Base-by-base conservation (phyloP, 2,888 invertebrate genomes). In the Cantharis flavilabris region DNA sequence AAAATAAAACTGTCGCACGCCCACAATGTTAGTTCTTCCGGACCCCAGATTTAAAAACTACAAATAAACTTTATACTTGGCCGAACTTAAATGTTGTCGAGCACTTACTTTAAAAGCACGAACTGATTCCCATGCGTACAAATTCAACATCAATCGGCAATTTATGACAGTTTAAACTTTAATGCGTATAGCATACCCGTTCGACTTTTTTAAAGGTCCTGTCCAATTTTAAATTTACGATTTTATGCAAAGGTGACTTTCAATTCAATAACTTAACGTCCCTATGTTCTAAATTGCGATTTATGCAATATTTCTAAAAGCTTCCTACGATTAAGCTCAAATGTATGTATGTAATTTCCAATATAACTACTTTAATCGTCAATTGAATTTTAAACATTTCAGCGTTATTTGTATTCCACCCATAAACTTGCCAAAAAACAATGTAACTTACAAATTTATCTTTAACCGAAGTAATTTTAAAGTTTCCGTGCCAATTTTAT, bases 1-100 rank as follows among this genome's bases (percentile, higher is more conserved):
- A 84, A 86, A 87, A 87, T 87, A 87, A 86, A 87, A 87, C 86
- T 86, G 87, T 87, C 86, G 85, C 86, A 85, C 87, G 87, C 86
- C 87, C 87, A 85, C 86, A 85, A 83, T 82, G 83, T 78, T 83
- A 82, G 81, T 82, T 83, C 84, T 84, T 86, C 85, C 85, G 85
- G 76, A 63, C 71, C 79, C 79, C 76, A 84, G 81, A 84, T 83
- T 80, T 83, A 79, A 82, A 86, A 85, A 85, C 86, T 87, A 85
- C 86, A 87, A 87, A 88, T 87, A 87, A 87, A 87, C 86, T 87
- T 87, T 84, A 86, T 85, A 87, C 86, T 86, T 85, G 85, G 84
- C 83, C 86, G 86, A 83, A 82, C 84, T 85, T 83, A 84, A 86
- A 87, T 85, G 86, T 83, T 83, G 84, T 83, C 82, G 79, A 84